Base-by-base conservation (phyloP, 2,888 invertebrate species). In the Synanthedon formicaeformis region DNA sequence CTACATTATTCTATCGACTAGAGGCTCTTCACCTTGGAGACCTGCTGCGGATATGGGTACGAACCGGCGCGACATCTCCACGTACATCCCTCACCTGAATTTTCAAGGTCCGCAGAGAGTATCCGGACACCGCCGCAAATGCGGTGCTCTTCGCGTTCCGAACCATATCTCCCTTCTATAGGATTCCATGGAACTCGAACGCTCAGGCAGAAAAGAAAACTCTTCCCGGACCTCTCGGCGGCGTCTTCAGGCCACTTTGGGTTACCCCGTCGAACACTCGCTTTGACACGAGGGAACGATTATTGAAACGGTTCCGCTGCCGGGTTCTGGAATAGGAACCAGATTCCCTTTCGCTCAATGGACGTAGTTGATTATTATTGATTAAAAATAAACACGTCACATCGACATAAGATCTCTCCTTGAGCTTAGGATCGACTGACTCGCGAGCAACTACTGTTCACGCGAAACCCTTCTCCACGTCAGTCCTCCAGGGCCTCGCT, bases 1-100 rank as follows among this genome's bases (percentile, higher is more conserved):
- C 48, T 48, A 48, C 48, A 48, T 48, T 48, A 48, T 48, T 48
- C 48, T 48, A 48, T 48, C 48, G 48, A 48, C 48, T 48, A 48
- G 48, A 48, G 48, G 48, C 48, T 14, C 48, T 48, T 48, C 16
- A 48, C 48, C 48, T 48, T 48, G 48, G 48, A 48, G 48, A 48
- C 48, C 48, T 48, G 14, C 48, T 48, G 13, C 16, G 48, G 48
- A 48, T 13, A 13, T 48, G 48, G 13, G 48, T 48, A 16, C 48
- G 13, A 13, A 5, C 13, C 48, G 48, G 48, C 13, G 48, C 13
- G 48, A 48, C 13, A 13, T 48, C 13, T 13, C 48, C 48, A 16
- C 48, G 48, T 13, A 13, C 11, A 48, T 13, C 48, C 14, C 48
- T 48, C 13, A 48, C 48, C 48, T 48, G 48, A 13, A 48, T 48